phyloP scores from a whole-genome alignment of 2,113 vertebrate species.

The Thinocorus orbignyianus region DNA sequence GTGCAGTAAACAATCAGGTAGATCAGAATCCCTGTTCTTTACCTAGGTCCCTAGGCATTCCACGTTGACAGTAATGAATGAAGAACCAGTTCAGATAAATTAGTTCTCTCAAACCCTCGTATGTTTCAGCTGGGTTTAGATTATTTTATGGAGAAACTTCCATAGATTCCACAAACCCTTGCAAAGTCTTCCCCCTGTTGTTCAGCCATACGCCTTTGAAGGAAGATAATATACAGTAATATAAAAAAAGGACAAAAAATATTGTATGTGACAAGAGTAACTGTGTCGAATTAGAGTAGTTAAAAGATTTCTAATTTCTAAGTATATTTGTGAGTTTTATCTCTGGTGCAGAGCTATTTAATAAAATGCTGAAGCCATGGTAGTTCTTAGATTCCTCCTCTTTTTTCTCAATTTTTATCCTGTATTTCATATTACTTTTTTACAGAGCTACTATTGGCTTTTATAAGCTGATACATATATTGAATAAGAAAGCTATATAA shows the following conservation, averaged over 20 bases:
- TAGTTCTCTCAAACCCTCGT: not conserved
- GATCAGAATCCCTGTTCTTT: not conserved
- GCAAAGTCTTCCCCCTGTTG: not conserved
- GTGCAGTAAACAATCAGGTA: not conserved
- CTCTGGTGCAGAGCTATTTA: not conserved
- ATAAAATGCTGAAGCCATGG: not conserved
- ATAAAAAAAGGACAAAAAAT: not conserved
- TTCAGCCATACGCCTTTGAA: not conserved
- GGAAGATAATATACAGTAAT: not conserved
- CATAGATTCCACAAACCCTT: not conserved
- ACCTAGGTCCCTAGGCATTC: not conserved
- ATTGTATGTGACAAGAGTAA: not conserved
- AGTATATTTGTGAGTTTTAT: not conserved
- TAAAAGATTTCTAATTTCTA: not conserved
- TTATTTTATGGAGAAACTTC: not conserved
- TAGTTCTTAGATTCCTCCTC: not conserved
- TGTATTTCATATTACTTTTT: not conserved
- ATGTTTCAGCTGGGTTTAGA: not conserved
- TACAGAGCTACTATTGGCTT: not conserved
- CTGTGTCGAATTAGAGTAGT: not conserved
- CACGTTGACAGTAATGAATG: not conserved
- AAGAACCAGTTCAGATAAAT: not conserved
- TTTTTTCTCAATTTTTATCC: not conserved
- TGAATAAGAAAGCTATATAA: not conserved
- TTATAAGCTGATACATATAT: not conserved